Base-by-base conservation (phyloP, 2,888 invertebrate genomes). In the Oxytorus armatus region DNA sequence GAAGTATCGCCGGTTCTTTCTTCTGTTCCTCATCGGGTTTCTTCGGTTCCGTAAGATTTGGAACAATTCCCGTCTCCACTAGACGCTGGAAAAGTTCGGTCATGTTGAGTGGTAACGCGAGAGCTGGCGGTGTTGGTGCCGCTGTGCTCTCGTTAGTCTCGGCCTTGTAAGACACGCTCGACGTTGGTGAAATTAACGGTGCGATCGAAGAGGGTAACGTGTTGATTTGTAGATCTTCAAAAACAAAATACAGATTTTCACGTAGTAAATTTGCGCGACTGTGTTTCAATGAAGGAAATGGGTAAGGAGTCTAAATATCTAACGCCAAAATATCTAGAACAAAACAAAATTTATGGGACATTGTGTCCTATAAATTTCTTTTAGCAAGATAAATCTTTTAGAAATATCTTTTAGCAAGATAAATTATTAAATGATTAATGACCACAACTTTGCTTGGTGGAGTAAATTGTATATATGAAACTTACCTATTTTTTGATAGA, bases 41-140 rank as follows among this genome's bases (percentile, higher is more conserved):
- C 82, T 89, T 89, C 36, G 85, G 84, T 70, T 90, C 88, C 1
- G 86, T 79, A 10, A 90, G 84, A 73, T 88, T 89, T 1, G 93
- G 94, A 39, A 97, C 94, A 61, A 97, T 95, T n/a, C 97, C 98
- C 1, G 96, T 96, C 0, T 96, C 96, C 0, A 98, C 95, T 5
- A 98, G 92, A 91, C 97, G 97, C 81, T 96, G 95, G 89, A 98
- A 96, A 29, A 98, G 92, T 84, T 97, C 97, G 80, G 94, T 96
- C 23, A 98, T 96, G 87, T 97, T 96, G 1, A 95, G 90, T 16
- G 91, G 89, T 53, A 89, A 78, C 21, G 92, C 90, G 0, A 93
- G 88, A 10, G 89, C 82, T 11, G 92, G 91, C 14, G 92, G 75
- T 4, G 87, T 72, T 4, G 36, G 75, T 16, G 85, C 79, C 2